These are phyloP conservation scores for Falcunculus frontatus DNA, from an alignment of 2,113 vertebrate species.

Conservation along the genomic window DNA sequence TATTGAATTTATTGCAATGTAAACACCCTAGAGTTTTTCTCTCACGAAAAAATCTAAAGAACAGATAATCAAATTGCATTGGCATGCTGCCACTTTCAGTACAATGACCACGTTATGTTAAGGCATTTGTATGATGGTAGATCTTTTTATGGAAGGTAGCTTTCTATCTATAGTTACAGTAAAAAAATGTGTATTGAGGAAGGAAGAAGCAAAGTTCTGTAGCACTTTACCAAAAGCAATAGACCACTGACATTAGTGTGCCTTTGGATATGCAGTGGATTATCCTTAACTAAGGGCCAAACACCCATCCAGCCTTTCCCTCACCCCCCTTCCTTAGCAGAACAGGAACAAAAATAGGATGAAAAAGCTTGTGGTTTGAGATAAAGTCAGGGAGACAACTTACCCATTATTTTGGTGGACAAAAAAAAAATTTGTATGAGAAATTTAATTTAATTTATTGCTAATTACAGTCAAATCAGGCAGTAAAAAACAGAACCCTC, in stretches of 20 bases:
- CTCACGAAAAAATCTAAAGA: background rate
- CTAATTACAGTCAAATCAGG: background rate
- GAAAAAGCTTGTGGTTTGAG: background rate
- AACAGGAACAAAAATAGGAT: background rate
- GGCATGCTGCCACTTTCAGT: background rate
- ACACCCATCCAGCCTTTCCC: background rate
- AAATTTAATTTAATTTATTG: background rate
- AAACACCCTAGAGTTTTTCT: background rate
- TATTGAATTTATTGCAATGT: background rate
- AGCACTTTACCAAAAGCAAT: background rate
- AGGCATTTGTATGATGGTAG: background rate
- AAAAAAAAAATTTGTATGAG: background rate
- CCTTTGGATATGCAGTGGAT: background rate
- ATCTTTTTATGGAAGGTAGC: background rate
- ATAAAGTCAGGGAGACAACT: background rate
- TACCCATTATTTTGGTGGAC: background rate
- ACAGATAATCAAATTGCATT: background rate
- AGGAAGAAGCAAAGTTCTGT: background rate
- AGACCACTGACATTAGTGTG: background rate
- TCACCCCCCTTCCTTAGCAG: background rate
- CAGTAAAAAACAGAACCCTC: background rate
- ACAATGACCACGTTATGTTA: background rate
- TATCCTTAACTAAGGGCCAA: background rate
- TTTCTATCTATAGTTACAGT: background rate
- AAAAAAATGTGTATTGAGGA: background rate